phyloP scores from a whole-genome alignment of 2,113 vertebrate species.

The Malurus elegans region DNA sequence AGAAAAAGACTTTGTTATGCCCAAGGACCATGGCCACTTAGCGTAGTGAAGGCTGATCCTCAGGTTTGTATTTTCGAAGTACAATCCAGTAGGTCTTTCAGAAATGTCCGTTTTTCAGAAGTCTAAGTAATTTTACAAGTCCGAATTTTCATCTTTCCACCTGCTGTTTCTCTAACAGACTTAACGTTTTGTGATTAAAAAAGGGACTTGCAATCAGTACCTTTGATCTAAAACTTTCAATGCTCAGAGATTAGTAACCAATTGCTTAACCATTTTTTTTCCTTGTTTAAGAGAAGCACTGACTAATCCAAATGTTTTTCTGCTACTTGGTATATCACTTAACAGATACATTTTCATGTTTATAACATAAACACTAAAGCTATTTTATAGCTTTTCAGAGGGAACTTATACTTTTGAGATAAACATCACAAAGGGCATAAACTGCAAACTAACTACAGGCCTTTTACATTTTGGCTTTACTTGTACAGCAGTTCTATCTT shows the following conservation, averaged over 20 bases:
- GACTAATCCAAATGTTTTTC: background rate
- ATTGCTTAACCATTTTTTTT: background rate
- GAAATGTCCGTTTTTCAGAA: background rate
- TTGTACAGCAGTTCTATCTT: background rate
- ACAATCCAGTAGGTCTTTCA: background rate
- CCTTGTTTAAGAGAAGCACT: background rate
- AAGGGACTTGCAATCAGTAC: background rate
- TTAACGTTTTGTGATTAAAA: background rate
- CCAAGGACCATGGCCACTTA: background rate
- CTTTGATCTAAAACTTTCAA: background rate
- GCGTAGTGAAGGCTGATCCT: background rate
- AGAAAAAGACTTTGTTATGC: background rate
- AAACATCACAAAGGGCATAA: background rate
- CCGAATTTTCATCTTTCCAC: background rate
- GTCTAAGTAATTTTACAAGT: background rate
- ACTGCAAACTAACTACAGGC: background rate
- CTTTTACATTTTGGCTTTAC: background rate
- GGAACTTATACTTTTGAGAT: background rate
- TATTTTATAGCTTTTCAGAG: background rate
- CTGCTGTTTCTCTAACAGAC: background rate
- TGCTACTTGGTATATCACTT: background rate
- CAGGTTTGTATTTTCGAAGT: background rate
- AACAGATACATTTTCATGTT: background rate
- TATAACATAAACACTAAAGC: background rate
- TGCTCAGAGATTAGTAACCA: background rate